phyloP scores from a whole-genome alignment of 2,113 vertebrate genomes.

The Notarius lentiginosus region DNA sequence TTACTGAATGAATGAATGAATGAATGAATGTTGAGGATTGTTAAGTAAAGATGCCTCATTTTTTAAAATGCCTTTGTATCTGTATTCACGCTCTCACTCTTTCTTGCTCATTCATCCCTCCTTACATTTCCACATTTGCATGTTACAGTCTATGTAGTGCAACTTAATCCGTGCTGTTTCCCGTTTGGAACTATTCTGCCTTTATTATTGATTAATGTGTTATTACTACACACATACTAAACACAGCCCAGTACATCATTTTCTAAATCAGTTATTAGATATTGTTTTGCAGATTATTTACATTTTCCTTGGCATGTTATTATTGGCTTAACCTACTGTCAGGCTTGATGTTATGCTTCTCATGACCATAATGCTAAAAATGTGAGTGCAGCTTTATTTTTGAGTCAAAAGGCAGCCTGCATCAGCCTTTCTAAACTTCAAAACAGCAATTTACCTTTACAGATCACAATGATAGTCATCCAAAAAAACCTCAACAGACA shows the following conservation, averaged over 20 bases:
- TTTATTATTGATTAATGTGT: background rate
- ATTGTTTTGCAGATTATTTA: conserved; percentile 23
- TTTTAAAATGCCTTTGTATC: background rate
- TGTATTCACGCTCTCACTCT: background rate
- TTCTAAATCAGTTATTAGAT: conserved; percentile 2
- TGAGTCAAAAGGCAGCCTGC: background rate
- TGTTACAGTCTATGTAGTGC: background rate
- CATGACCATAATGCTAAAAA: background rate
- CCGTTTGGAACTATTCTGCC: background rate
- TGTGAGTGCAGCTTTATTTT: background rate
- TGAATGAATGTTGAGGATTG: background rate
- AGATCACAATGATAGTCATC: background rate
- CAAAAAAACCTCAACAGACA: background rate
- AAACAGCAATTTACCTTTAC: background rate
- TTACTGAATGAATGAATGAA: background rate
- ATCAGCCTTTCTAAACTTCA: background rate
- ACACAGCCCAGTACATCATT: background rate
- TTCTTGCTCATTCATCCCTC: background rate
- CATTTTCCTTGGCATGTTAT: conserved; percentile 8
- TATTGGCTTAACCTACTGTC: conserved; percentile 10
- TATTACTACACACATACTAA: background rate
- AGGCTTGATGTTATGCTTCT: background rate
- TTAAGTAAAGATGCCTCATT: background rate
- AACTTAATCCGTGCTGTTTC: background rate
- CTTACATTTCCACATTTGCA: background rate